Conservation (phyloP, 2,888 invertebrate species). For the Pocota personata region DNA sequence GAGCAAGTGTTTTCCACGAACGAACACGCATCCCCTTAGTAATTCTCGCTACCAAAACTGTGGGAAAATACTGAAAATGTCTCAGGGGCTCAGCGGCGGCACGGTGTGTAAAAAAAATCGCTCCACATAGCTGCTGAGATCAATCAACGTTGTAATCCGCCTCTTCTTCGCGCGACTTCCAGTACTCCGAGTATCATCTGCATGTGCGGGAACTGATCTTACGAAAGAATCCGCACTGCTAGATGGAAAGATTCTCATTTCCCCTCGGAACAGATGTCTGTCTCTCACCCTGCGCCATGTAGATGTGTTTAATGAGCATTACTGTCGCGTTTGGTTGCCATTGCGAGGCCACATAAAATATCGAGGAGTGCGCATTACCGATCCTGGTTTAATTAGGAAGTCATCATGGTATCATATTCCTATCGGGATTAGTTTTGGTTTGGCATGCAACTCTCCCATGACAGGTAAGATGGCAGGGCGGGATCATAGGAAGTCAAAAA, state of each 20-base stretch:
- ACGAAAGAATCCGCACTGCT: conserved; percentile 55
- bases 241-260: conserved; percentile 36
- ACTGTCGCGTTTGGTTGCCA: conserved; percentile 62
- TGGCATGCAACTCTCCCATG: conserved; percentile 64
- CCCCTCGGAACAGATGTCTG: conserved; percentile 66
- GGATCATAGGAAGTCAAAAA: conserved; percentile 5
- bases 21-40: conserved; percentile 21
- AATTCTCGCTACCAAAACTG: conserved; percentile 40
- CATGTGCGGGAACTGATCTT: conserved; percentile 47
- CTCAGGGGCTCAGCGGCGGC: background rate
- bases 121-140: conserved; percentile 73
- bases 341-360: conserved; percentile 48
- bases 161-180: conserved; percentile 16
- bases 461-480: conserved; percentile 58
- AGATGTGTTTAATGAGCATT: conserved; percentile 70
- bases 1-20: conserved; percentile 68
- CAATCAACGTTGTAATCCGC: conserved; percentile 71
- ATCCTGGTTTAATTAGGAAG: conserved; percentile 69
- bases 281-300: conserved; percentile 51
- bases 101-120: conserved; percentile 27
- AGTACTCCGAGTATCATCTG: conserved; percentile 49
- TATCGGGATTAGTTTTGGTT: conserved; percentile 25
- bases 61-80: conserved; percentile 71
- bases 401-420: conserved; percentile 69
- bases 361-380: conserved; percentile 23